Base-by-base conservation (phyloP, 2,113 vertebrate species). In the Okapia johnstoni region DNA sequence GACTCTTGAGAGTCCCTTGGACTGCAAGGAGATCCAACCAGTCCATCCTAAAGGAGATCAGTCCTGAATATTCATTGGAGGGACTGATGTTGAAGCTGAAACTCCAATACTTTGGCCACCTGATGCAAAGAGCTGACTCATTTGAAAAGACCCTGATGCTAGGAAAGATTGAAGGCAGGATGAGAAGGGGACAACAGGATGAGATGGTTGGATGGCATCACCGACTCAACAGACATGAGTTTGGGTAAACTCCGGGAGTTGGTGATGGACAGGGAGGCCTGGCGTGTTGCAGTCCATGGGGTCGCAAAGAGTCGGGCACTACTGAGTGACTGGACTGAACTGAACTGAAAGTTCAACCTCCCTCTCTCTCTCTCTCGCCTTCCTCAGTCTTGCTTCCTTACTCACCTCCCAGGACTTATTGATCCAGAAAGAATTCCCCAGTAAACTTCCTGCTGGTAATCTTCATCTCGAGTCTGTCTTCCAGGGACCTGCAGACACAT, bases 251-350 rank as follows among this genome's bases (percentile, higher is more conserved):
- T 70, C 17, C 19, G 2, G 63, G 63, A 70, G 19, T 6, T 70
- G n/a, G 19, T 36, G 63, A 23, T 36, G 5, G 19, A 36, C 63
- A 70, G 63, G 63, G 63, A 70, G n/a, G 63, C n/a, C 19, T 70
- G 17, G 0, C 0, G n/a, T 70, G n/a, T 9, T 70, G n/a, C 19
- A 36, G n/a, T 70, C n/a, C n/a, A 36, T 36, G 63, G 19, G 19
- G 10, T 23, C 2, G 0, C n/a, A 70, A 66, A 66, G n/a, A 70
- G 63, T 70, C 0, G 0, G 63, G 12, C 9, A 12, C 0, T 2
- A 66, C 17, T 23, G 63, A 70, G n/a, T 0, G 1, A 70, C 63
- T 21, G 63, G 36, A 70, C 63, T 21, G 61, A 63, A 33, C 60
- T 61, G 63, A 36, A 70, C n/a, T 36, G 63, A 80, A 90, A 80